phyloP scores from a whole-genome alignment of 2,888 invertebrate species.

The Podabrus alpinus region DNA sequence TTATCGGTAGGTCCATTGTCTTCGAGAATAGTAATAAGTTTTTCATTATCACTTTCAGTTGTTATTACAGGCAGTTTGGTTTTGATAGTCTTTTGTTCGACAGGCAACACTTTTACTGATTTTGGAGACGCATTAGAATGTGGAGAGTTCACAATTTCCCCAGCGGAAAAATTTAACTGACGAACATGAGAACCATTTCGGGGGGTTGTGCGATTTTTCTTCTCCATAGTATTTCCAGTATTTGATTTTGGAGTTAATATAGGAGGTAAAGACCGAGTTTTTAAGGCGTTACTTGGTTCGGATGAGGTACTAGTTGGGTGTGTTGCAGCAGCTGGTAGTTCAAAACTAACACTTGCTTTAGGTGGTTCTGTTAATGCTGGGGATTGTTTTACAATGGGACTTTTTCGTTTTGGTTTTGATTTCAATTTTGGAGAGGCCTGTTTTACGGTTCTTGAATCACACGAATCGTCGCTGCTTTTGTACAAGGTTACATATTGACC shows the following conservation, averaged over 20 bases:
- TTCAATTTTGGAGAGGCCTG: not conserved
- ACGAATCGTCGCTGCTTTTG: slow-evolving; percentile 20
- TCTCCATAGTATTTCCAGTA: slow-evolving; percentile 3
- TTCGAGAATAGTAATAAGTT: not conserved
- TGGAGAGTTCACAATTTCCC: slow-evolving; percentile 22
- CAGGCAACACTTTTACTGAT: not conserved
- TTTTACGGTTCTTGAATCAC: not conserved
- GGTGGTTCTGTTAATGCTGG: not conserved
- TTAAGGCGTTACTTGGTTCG: not conserved
- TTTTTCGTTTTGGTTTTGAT: not conserved
- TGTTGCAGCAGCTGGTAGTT: not conserved
- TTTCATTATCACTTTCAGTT: not conserved
- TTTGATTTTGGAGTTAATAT: slow-evolving; percentile 4
- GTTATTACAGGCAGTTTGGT: not conserved
- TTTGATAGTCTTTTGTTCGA: not conserved
- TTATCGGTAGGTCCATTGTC: not conserved
- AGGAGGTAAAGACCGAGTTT: not conserved
- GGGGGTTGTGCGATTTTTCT: slow-evolving; percentile 22
- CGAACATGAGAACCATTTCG: slow-evolving; percentile 42
- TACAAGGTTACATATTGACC: slow-evolving; percentile 33
- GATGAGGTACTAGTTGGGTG: not conserved
- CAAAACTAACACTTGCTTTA: not conserved
- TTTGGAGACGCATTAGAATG: slow-evolving; percentile 28
- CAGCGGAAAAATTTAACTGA: slow-evolving; percentile 45
- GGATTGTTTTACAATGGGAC: not conserved